Conservation (phyloP, 1,140 invertebrate genomes). For the Phymorhynchus buccinoides region DNA sequence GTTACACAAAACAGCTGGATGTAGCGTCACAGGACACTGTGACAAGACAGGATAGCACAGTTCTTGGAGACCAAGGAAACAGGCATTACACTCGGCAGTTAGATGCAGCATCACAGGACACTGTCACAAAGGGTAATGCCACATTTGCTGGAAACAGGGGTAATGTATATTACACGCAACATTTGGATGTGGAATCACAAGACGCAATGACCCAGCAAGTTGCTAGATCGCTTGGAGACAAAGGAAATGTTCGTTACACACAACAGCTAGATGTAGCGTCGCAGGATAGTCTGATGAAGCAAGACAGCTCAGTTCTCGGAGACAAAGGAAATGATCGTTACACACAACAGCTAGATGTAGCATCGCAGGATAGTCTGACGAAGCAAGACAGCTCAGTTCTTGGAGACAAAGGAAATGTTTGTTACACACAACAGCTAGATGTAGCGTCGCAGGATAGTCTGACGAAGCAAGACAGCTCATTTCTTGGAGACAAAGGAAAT, state of each 20-base stretch:
- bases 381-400: neutral
- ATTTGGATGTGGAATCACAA: constrained; percentile 37
- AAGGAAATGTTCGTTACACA: neutral
- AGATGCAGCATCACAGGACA: constrained; percentile 30
- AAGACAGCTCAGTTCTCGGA: neutral
- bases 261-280: constrained; percentile 22
- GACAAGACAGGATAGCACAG: neutral
- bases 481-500: constrained; percentile 13
- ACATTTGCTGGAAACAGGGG: constrained; percentile 30
- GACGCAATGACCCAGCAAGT: neutral
- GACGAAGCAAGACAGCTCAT: constrained; percentile 7
- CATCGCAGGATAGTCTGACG: constrained; percentile 8
- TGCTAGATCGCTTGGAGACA: neutral
- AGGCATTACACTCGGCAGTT: constrained; percentile 30
- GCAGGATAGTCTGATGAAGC: constrained; percentile 26
- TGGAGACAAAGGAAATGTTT: constrained; percentile 38
- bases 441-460: constrained; percentile 32
- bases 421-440: constrained; percentile 37
- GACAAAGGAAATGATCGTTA: neutral
- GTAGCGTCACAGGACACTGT: constrained; percentile 11
- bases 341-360: constrained; percentile 1
- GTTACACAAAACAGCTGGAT: constrained; percentile 33
- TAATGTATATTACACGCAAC: constrained; percentile 24
- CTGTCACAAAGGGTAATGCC: constrained; percentile 12
- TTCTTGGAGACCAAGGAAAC: constrained; percentile 42